Evolutionary conservation across 2,113 vertebrate species (phyloP).

Genomic region (Psammodynastes pulverulentus): DNA sequence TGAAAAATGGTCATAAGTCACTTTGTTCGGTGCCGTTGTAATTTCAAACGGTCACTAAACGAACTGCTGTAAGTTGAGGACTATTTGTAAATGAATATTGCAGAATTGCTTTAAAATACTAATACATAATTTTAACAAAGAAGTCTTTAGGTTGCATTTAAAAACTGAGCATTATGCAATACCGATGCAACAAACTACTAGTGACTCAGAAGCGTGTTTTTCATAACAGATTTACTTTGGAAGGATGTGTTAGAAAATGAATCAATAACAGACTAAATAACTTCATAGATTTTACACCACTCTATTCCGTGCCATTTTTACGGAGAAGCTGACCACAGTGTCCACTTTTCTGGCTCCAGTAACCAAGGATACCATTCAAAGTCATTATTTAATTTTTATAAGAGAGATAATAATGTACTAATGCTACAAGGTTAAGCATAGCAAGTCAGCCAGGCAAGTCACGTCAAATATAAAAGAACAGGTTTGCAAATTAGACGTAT

Average conservation of each 20-base stretch:
- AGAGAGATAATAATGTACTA: not conserved
- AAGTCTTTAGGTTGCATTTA: not conserved
- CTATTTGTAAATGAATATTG: not conserved
- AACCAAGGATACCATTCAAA: rapidly evolving
- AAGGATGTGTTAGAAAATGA: not conserved
- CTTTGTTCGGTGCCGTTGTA: not conserved
- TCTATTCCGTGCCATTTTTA: slow-evolving; percentile 24
- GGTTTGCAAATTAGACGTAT: rapidly evolving
- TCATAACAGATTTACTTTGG: not conserved
- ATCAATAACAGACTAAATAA: not conserved
- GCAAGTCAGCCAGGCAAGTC: not conserved
- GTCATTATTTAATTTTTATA: not conserved
- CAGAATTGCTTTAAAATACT: not conserved
- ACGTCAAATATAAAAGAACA: rapidly evolving
- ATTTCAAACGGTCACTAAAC: not conserved
- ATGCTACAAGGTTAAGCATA: rapidly evolving
- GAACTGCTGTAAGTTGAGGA: not conserved
- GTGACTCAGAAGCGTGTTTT: not conserved
- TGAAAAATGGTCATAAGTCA: not conserved
- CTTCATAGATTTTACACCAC: not conserved
- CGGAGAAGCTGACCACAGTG: not conserved
- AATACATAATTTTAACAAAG: not conserved
- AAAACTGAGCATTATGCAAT: not conserved
- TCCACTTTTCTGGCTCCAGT: not conserved
- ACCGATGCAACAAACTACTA: not conserved